Evolutionary conservation across 2,113 vertebrate genomes (phyloP).

Genomic region (Diadophis punctatus): DNA sequence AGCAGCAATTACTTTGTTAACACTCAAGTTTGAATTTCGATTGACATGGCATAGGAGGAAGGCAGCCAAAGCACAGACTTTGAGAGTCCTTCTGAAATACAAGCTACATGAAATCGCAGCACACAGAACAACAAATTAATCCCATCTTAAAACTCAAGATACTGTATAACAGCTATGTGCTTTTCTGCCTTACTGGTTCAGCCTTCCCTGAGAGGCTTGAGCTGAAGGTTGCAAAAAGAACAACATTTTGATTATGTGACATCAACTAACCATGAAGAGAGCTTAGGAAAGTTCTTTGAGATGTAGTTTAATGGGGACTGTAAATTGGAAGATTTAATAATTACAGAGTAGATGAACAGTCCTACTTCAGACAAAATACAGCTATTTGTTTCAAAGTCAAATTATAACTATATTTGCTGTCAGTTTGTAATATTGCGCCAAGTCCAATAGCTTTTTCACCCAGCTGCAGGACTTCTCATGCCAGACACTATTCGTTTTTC

Average conservation of each 20-base stretch:
- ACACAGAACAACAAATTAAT: constrained; percentile 54
- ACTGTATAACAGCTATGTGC: not conserved
- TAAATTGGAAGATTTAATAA: constrained; percentile 30
- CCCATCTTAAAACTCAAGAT: constrained; percentile 24
- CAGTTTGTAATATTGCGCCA: constrained; percentile 52
- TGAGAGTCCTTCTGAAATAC: constrained; percentile 34
- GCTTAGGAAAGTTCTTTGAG: constrained; percentile 36
- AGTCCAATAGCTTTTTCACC: constrained; percentile 54
- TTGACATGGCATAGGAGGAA: constrained; percentile 47
- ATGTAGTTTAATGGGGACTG: constrained; percentile 40
- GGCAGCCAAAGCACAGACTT: constrained; percentile 40
- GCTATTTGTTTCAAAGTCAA: constrained; percentile 50
- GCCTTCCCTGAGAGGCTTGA: constrained; percentile 13
- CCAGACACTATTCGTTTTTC: constrained; percentile 60
- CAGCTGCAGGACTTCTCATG: constrained; percentile 52
- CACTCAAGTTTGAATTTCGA: constrained; percentile 32
- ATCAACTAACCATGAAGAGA: constrained; percentile 29
- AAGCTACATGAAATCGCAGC: constrained; percentile 39
- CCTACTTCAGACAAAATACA: constrained; percentile 39
- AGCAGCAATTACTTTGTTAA: constrained; percentile 39
- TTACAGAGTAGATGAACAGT: constrained; percentile 34
- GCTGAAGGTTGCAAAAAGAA: constrained; percentile 35
- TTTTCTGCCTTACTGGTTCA: constrained; percentile 31
- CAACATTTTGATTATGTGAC: constrained; percentile 27
- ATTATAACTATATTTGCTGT: constrained; percentile 35